Base-by-base conservation (phyloP, 2,113 vertebrate genomes). In the Psittacus erithacus region DNA sequence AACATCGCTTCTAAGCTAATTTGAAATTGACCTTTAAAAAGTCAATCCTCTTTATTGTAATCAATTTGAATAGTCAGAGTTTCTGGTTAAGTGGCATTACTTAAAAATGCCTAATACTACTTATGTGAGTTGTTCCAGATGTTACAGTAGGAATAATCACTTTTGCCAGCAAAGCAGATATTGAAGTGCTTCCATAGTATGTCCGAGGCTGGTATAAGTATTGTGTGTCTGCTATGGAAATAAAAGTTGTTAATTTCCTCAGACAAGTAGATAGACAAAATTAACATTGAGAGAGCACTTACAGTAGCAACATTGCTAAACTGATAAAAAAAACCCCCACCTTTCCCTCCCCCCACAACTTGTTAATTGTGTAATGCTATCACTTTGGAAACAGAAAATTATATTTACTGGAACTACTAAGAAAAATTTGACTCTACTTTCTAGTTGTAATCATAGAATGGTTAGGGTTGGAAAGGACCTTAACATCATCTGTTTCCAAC, bases 291-390 rank as follows among this genome's bases (percentile, higher is more conserved):
- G 15, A 76, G 23, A 10, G 4, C 23, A 53, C 6, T 46, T 67
- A n/a, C 27, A n/a, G 18, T 38, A 71, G 12, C 8, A n/a, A 68
- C 14, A 62, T 17, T 39, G 20, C 3, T 78, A 38, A 41, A 33
- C 14, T 67, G 4, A 20, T 78, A 85, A 69, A 46, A 2, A 7
- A 82, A 62, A 0, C 6, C 6, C 35, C 38, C 38, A 14, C 3
- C 10, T 44, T 39, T 9, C 25, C 15, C 5, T 46, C 7, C 22
- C 0, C 4, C 1, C 3, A 0, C 4, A 35, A 5, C 6, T 44
- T 77, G 11, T 3, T 60, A 77, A 46, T 41, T 79, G 6, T 59
- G 11, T 17, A 59, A n/a, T 3, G 7, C 17, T 65, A 47, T 65
- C 15, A 52, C 11, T 46, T 74, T 39, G 11, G 39, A 91, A 84